phyloP scores from a whole-genome alignment of 2,797 vertebrate species.

The Natrix natrix region DNA sequence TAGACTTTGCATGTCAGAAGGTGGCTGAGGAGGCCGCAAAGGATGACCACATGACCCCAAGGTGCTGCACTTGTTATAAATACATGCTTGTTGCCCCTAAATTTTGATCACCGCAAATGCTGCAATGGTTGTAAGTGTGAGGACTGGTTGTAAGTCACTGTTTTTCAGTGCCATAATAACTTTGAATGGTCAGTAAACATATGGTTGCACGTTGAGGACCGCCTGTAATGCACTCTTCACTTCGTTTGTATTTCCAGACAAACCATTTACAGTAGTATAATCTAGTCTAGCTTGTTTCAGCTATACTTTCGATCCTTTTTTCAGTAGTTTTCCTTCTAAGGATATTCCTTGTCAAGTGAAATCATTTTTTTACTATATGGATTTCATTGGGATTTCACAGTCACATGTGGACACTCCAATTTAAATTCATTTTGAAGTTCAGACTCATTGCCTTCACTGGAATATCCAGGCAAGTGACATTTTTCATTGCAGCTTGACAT shows the following conservation, averaged over 20 bases:
- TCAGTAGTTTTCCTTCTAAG: background rate
- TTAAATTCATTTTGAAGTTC: background rate
- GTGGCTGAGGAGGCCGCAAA: background rate
- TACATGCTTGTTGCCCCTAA: background rate
- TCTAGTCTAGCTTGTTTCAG: background rate
- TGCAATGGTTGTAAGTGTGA: background rate
- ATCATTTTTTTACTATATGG: background rate
- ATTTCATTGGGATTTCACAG: background rate
- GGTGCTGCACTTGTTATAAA: background rate
- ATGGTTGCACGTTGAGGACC: background rate
- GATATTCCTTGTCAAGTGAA: background rate
- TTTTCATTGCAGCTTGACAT: background rate
- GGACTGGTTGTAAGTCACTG: background rate
- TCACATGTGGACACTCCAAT: background rate
- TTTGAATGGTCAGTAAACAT: background rate
- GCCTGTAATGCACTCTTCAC: background rate
- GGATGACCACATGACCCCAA: background rate
- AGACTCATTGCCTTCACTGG: background rate
- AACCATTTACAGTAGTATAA: background rate
- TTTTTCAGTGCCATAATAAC: background rate
- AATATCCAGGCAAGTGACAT: background rate
- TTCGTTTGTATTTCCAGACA: background rate
- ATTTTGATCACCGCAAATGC: background rate
- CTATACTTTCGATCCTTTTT: background rate
- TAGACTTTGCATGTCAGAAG: background rate